Evolutionary conservation across 2,113 vertebrate species (phyloP), one percentile per base, ranked within the genome.

Genomic region (Nesogale talazaci): DNA sequence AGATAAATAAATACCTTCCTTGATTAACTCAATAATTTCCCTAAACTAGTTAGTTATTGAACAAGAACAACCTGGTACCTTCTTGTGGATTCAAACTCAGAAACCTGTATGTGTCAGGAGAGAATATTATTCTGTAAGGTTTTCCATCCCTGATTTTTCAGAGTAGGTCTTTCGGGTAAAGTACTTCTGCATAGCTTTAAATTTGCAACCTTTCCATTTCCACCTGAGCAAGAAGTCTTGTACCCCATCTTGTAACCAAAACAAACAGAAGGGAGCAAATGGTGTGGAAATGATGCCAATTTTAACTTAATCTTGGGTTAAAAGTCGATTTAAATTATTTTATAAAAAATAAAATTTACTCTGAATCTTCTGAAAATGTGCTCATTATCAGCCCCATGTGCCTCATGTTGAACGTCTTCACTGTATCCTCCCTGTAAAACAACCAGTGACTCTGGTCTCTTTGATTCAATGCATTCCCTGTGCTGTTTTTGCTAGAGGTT

Each of bases 391-490:
- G 10, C 9, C 42, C 46, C 46, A 52, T 10, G 46, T 52, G 46
- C 5, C 46, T 52, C 46, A 52, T 52, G 10, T 52, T 8, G 10
- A 52, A 52, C 6, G 14, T 10, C 46, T 6, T 12, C 52, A 15
- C 8, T 75, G 8, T 4, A 1, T 88, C 59, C 59, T 25, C 19
- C 2, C 59, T 11, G 14, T 52, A 11, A 94, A 72, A 36, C 2
- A 83, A 36, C 7, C 31, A 57, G 57, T 74, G 29, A 76, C 34
- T 75, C 6, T 12, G 5, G 46, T 52, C 63, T 6, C 8, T 86
- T 61, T 67, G 9, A 0, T 12, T 1, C 29, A 0, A 0, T 46
- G 19, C 3, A 23, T 40, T 80, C 38, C 4, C 27, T 5, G 25
- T 29, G 14, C 8, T 29, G 23, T 40, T 63, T 76, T 80, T 70